Evolutionary conservation across 2,113 vertebrate species (phyloP).

Genomic region (Barnardius zonarius): DNA sequence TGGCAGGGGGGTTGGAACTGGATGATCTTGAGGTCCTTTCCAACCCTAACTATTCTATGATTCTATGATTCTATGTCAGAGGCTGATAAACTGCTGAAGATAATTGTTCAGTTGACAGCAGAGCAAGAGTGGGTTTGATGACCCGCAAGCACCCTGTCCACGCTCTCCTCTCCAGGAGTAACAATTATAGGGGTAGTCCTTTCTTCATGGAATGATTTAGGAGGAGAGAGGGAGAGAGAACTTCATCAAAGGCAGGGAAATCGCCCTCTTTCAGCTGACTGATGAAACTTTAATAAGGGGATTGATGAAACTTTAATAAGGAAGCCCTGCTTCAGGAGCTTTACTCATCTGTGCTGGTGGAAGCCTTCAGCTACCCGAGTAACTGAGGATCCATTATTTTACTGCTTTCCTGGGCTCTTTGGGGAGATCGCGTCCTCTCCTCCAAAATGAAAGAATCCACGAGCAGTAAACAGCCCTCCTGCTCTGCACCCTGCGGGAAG

Average conservation of each 20-base stretch:
- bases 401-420: not conserved
- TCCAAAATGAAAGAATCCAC: not conserved
- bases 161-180: not conserved
- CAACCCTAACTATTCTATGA: too few relatives aligned
- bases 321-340: not conserved
- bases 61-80: too few relatives aligned
- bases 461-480: not conserved
- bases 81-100: not conserved
- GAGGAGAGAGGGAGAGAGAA: not conserved
- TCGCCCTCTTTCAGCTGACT: not conserved
- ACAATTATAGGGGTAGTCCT: not conserved
- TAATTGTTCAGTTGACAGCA: not conserved
- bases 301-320: conserved; percentile 26
- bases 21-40: too few relatives aligned
- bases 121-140: not conserved
- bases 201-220: not conserved
- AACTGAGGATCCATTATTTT: not conserved
- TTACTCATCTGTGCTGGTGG: not conserved
- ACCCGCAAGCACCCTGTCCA: rapidly evolving
- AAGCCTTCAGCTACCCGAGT: not conserved
- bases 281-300: conserved; percentile 31
- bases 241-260: conserved; percentile 44
- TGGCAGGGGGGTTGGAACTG: too few relatives aligned
- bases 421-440: not conserved
- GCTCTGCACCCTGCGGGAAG: not conserved